Conservation (phyloP, 2,888 invertebrate species). For the Uropetala carovei region DNA sequence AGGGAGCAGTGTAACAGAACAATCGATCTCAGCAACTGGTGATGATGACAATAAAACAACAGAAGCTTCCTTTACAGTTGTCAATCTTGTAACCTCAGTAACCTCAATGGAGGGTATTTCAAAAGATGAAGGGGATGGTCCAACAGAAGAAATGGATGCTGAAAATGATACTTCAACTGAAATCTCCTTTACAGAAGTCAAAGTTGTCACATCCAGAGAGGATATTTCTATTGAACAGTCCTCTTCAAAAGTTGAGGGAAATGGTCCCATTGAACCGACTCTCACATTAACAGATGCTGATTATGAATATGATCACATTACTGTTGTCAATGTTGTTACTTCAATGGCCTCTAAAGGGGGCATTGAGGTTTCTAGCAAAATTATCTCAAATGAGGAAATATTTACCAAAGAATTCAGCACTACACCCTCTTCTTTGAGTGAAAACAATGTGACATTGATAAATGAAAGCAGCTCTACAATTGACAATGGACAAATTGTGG, state of each 20-base stretch:
- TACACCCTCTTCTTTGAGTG: too few species aligned
- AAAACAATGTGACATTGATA: background rate
- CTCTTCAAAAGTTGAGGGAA: background rate
- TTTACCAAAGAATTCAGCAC: background rate
- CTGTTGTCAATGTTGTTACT: background rate
- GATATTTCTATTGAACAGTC: background rate
- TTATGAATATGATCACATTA: background rate
- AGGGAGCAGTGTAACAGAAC: background rate
- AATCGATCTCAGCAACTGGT: background rate
- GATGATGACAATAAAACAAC: conserved; percentile 56
- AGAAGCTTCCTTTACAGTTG: conserved; percentile 54
- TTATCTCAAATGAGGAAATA: background rate
- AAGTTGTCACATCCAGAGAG: conserved; percentile 19
- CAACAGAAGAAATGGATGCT: background rate
- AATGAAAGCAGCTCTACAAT: background rate
- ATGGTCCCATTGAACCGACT: background rate
- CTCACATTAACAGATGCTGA: background rate
- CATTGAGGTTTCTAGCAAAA: background rate
- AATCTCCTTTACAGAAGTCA: background rate
- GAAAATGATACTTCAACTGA: background rate
- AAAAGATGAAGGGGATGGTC: background rate
- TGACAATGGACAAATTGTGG: background rate
- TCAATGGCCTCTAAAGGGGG: conserved; percentile 12
- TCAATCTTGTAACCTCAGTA: conserved; percentile 56
- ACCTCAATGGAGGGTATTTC: conserved; percentile 1